phyloP scores from a whole-genome alignment of 2,113 vertebrate species.

The Sinocyclocheilus anophthalmus region DNA sequence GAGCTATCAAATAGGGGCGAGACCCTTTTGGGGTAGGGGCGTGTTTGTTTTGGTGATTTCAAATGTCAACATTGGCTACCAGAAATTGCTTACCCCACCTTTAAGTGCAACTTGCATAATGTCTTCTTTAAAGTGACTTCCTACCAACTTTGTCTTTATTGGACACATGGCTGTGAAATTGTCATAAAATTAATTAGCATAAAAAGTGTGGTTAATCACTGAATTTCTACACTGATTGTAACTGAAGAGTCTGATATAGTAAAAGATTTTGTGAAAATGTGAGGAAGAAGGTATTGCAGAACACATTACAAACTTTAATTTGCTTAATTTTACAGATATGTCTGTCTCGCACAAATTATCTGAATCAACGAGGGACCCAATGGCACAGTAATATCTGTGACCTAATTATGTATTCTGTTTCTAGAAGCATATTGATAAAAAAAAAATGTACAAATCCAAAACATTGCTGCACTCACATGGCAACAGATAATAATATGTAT shows the following conservation, averaged over 20 bases:
- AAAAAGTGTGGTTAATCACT: conserved; percentile 49
- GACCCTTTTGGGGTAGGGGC: too few relatives aligned
- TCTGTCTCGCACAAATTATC: conserved; percentile 70
- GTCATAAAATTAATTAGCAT: conserved; percentile 69
- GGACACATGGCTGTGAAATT: conserved; percentile 66
- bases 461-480: conserved; percentile 23
- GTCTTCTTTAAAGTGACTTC: conserved; percentile 73
- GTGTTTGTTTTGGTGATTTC: too few relatives aligned
- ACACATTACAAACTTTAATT: conserved; percentile 71
- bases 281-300: conserved; percentile 22
- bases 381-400: conserved; percentile 76
- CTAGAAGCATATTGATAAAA: conserved; percentile 43
- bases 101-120: conserved; percentile 68
- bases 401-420: conserved; percentile 73
- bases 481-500: background rate
- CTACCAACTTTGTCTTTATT: conserved; percentile 64
- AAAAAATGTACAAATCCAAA: background rate
- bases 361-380: conserved; percentile 65
- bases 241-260: background rate
- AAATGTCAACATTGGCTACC: too few relatives aligned
- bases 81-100: too few relatives aligned
- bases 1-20: too few relatives aligned
- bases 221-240: conserved; percentile 15
- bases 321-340: conserved; percentile 61
- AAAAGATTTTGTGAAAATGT: background rate